Percentiles rank a stretch among this genome's conserved stretches.
Conservation (phyloP, 2,113 vertebrate genomes). For the Lontra canadensis region DNA sequence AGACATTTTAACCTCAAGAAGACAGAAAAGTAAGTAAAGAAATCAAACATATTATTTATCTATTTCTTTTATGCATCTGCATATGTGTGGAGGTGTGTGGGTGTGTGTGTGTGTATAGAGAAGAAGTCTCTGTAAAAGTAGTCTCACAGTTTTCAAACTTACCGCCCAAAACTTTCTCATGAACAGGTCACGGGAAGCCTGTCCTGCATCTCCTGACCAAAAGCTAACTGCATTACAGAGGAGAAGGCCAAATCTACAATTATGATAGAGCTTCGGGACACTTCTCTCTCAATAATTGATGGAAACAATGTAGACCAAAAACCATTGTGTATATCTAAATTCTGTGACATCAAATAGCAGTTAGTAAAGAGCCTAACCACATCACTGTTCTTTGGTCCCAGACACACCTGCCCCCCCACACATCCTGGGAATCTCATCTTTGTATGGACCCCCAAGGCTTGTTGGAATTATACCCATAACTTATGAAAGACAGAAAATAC, state of each 20-base stretch:
- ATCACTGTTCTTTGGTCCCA: neutral
- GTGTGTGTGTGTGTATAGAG: too few species aligned
- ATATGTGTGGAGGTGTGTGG: too few species aligned
- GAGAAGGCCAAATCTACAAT: neutral
- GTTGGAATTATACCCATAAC: neutral
- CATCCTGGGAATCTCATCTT: neutral
- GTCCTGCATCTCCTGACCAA: neutral
- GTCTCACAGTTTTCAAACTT: neutral
- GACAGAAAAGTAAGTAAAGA: neutral
- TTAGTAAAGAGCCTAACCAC: neutral
- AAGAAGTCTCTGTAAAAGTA: too few species aligned
- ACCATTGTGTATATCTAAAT: neutral
- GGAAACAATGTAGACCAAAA: neutral
- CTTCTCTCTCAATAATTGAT: neutral
- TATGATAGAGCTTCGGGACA: neutral
- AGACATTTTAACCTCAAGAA: neutral
- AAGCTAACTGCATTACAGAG: neutral
- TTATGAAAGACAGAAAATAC: neutral
- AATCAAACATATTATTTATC: neutral
- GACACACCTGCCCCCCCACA: fast-evolving
- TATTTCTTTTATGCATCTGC: neutral
- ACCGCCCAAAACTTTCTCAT: neutral
- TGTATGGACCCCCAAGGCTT: neutral
- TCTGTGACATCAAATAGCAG: neutral
- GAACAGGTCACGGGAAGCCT: neutral